Evolutionary conservation across 1,140 invertebrate species (phyloP), one percentile per base, ranked within the genome.

Genomic region (Lerema accius): DNA sequence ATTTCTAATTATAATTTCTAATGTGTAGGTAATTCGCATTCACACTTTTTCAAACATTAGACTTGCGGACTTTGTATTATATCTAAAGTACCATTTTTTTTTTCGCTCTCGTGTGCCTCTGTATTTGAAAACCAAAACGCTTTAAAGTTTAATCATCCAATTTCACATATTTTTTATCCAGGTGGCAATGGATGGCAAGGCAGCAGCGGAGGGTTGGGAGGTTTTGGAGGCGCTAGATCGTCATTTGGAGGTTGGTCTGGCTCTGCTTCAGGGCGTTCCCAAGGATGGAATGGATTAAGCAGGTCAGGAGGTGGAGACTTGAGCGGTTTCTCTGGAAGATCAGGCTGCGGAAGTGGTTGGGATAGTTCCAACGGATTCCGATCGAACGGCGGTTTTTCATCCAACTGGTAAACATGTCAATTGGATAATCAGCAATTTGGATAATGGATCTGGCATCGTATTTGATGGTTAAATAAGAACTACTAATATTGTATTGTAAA

Each of bases 101-200:
- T n/a, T n/a, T n/a, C n/a, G n/a, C n/a, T n/a, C n/a, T n/a, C n/a
- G n/a, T n/a, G n/a, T n/a, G n/a, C n/a, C n/a, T n/a, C n/a, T n/a
- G n/a, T n/a, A n/a, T n/a, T n/a, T n/a, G n/a, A n/a, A n/a, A n/a
- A n/a, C n/a, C n/a, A n/a, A n/a, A n/a, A n/a, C n/a, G n/a, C n/a
- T n/a, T n/a, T n/a, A n/a, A n/a, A n/a, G n/a, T n/a, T n/a, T n/a
- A n/a, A n/a, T n/a, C n/a, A n/a, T n/a, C n/a, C n/a, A n/a, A n/a
- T n/a, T n/a, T n/a, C n/a, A n/a, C n/a, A n/a, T n/a, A n/a, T 45
- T 10, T 43, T n/a, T n/a, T 3, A 3, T 14, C 15, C 5, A 62
- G 48, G 59, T 45, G 49, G 40, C 13, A 40, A 11, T 43, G 59
- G 59, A 43, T 62, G 59, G 59, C 46, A 62, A 51, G 23, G 59